phyloP scores from a whole-genome alignment of 2,113 vertebrate species.

The Anolis carolinensis region DNA sequence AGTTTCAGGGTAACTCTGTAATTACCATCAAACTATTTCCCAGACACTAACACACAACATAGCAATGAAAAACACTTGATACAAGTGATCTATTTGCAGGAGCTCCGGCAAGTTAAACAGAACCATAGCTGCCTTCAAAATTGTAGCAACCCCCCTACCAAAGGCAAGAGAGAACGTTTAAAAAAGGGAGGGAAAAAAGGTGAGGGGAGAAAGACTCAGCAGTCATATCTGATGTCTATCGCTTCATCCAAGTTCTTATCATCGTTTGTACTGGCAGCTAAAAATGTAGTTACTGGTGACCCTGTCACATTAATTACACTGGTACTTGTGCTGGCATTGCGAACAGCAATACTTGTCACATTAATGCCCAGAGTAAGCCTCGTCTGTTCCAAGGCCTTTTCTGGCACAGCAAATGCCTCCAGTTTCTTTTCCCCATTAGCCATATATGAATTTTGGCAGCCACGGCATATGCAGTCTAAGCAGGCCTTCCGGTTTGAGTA shows the following conservation, averaged over 20 bases:
- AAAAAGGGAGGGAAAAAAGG: slow-evolving; percentile 67
- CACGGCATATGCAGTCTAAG: slow-evolving; percentile 98
- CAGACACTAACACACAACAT: slow-evolving; percentile 89
- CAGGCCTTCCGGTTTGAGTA: slow-evolving; percentile 99
- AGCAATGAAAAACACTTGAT: slow-evolving; percentile 90
- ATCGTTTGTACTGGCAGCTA: slow-evolving; percentile 90
- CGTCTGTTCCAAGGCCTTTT: slow-evolving; percentile 98
- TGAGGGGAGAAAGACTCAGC: slow-evolving; percentile 82
- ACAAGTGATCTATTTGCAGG: slow-evolving; percentile 92
- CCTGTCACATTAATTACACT: slow-evolving; percentile 90
- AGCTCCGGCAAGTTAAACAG: slow-evolving; percentile 89
- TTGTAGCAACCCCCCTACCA: slow-evolving; percentile 86
- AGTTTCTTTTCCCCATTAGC: slow-evolving; percentile 99
- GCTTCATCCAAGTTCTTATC: slow-evolving; percentile 94
- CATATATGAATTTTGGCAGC: slow-evolving; percentile 99
- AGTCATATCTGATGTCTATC: slow-evolving; percentile 98
- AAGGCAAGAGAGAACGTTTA: slow-evolving; percentile 48
- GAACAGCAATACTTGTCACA: slow-evolving; percentile 95
- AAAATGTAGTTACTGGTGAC: slow-evolving; percentile 92
- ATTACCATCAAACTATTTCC: slow-evolving; percentile 86
- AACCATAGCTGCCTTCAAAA: slow-evolving; percentile 94
- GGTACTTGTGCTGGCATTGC: slow-evolving; percentile 88
- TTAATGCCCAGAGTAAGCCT: slow-evolving; percentile 98
- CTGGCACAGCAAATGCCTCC: slow-evolving; percentile 97
- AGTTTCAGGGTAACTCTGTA: slow-evolving; percentile 85